Conservation (phyloP, 2,888 invertebrate genomes). For the Metalampra italica region DNA sequence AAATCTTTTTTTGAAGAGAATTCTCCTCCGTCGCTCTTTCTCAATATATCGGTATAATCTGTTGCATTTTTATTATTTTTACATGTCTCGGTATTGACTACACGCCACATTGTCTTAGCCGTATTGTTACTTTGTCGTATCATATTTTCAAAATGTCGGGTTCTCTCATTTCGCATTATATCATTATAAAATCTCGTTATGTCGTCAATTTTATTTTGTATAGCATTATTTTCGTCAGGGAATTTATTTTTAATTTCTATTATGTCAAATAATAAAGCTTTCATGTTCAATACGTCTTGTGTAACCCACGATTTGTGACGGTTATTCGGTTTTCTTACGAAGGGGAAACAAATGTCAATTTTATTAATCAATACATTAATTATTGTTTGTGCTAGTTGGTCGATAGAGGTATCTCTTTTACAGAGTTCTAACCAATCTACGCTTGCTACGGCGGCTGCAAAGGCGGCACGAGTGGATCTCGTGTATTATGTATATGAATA, state of each 20-base stretch:
- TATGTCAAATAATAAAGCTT: not conserved
- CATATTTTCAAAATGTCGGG: not conserved
- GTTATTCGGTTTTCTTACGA: not conserved
- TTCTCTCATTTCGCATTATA: not conserved
- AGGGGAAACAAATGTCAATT: not conserved
- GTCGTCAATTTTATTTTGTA: not conserved
- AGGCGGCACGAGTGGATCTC: not conserved
- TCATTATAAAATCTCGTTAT: not conserved
- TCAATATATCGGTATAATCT: not conserved
- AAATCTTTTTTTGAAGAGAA: not conserved
- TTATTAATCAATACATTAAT: not conserved
- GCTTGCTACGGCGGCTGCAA: not conserved
- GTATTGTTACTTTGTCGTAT: not conserved
- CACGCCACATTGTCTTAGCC: not conserved
- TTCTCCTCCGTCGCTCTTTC: not conserved
- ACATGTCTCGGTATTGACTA: not conserved
- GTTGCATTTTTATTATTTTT: not conserved
- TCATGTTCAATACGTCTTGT: not conserved
- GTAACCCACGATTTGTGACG: not conserved
- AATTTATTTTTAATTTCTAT: not conserved
- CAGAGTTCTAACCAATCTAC: not conserved
- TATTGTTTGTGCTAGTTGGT: not conserved
- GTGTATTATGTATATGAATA: too few relatives aligned
- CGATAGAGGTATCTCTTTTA: not conserved
- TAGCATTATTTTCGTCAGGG: not conserved